These are phyloP conservation scores for Drosophila setosimentum DNA, from an alignment of 2,888 invertebrate genomes.

Conservation along the genomic window DNA sequence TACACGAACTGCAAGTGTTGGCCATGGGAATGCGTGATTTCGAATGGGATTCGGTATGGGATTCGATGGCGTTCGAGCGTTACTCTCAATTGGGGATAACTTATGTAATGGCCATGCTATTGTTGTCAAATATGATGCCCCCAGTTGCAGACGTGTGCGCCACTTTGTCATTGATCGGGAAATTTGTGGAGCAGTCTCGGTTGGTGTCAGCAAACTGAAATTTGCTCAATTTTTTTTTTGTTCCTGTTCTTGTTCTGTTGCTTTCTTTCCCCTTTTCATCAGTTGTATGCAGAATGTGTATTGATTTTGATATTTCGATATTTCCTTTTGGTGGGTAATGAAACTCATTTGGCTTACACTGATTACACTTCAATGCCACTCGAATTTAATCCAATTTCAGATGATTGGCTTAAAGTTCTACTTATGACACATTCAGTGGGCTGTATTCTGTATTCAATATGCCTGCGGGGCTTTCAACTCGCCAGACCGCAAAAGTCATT, in stretches of 20 bases:
- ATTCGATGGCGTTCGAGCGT: slow-evolving; percentile 33
- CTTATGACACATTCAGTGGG: slow-evolving; percentile 51
- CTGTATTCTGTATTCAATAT: slow-evolving; percentile 9
- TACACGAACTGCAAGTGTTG: slow-evolving; percentile 52
- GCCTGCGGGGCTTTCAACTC: slow-evolving; percentile 25
- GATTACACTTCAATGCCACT: slow-evolving; percentile 68
- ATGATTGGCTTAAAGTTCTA: slow-evolving; percentile 31
- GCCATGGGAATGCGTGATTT: slow-evolving; percentile 28
- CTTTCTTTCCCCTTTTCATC: slow-evolving; percentile 14
- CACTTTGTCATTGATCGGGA: slow-evolving; percentile 44
- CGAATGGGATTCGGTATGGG: slow-evolving; percentile 11
- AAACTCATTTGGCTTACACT: slow-evolving; percentile 60
- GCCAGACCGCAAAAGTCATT: slow-evolving; percentile 59
- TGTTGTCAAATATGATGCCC: slow-evolving; percentile 44
- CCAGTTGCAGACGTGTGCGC: slow-evolving; percentile 13
- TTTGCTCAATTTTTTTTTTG: slow-evolving; percentile 17
- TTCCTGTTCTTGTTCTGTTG: background rate
- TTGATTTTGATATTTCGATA: background rate
- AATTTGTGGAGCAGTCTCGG: slow-evolving; percentile 20
- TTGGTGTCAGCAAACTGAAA: slow-evolving; percentile 8
- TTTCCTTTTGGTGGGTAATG: background rate
- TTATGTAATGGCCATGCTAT: slow-evolving; percentile 57
- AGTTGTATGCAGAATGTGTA: background rate
- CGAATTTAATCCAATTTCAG: slow-evolving; percentile 58
- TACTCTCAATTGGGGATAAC: slow-evolving; percentile 23